Percentiles rank a stretch among this genome's conserved stretches.
Evolutionary conservation across 2,113 vertebrate species (phyloP).

Genomic region (Brevimyrus niger): DNA sequence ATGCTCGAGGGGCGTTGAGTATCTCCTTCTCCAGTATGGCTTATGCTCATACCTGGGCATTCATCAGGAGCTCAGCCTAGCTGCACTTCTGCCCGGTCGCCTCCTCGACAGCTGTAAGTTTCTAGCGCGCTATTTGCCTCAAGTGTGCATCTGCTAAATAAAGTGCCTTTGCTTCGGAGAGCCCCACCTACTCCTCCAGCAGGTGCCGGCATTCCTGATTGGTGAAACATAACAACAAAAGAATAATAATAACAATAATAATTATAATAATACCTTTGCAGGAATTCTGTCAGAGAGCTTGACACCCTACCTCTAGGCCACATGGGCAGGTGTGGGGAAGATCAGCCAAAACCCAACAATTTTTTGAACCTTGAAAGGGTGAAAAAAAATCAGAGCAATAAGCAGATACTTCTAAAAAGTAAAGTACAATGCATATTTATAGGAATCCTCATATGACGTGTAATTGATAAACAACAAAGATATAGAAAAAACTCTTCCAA

Average conservation of each 20-base stretch:
- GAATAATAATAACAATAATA: background rate
- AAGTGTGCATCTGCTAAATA: background rate
- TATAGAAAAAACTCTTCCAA: background rate
- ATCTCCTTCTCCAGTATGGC: background rate
- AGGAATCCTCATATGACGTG: background rate
- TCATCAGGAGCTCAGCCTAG: background rate
- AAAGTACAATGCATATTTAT: background rate
- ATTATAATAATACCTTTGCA: background rate
- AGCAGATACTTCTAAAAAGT: background rate
- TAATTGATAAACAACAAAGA: background rate
- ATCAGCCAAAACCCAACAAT: background rate
- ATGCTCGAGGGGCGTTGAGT: background rate
- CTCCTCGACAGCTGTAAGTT: background rate
- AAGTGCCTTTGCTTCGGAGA: background rate
- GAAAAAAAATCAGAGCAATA: background rate
- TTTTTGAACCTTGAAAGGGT: background rate
- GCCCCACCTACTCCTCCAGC: background rate
- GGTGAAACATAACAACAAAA: background rate
- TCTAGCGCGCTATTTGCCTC: background rate
- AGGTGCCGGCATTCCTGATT: background rate
- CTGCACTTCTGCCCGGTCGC: background rate
- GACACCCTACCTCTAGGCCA: background rate
- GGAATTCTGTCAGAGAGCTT: background rate
- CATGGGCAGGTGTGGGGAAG: background rate
- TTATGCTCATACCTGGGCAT: background rate